Evolutionary conservation across 2,888 invertebrate genomes (phyloP), one percentile per base, ranked within the genome.

Genomic region (Stictocephala bisonia): DNA sequence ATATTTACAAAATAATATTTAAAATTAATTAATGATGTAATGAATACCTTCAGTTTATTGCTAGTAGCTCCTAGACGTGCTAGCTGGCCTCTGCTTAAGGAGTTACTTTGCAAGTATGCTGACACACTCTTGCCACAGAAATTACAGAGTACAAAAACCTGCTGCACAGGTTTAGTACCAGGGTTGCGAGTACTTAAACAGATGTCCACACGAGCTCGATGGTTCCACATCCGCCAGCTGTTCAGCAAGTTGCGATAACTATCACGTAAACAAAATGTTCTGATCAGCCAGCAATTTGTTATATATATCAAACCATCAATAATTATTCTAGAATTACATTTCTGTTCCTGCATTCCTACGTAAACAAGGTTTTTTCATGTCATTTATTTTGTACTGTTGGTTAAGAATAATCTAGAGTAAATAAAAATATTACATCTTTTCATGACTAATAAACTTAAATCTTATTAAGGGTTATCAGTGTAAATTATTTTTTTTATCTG

Each of bases 71-170:
- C 90, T 78, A 90, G 85, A 77, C 91, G 83, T 66, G 88, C 86
- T 80, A 87, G 87, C 24, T 87, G 86, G 71, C 84, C 88, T 71
- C 87, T 84, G 50, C 87, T 87, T 77, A 90, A 86, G 79, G 87
- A 88, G 77, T 87, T 86, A n/a, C 90, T 91, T 79, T 92, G 89
- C 84, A 93, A 88, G 58, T 87, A 89, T 75, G 93, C 91, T 0
- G 94, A 93, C 78, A 97, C 93, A 76, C 94, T 93, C 86, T 97
- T 97, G 66, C 96, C 95, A 86, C 97, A 98, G 86, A 95, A 98
- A 82, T 94, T 95, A 85, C 98, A 98, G 3, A 95, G 92, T 72
- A 97, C 90, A 82, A 90, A 93, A 35, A 94, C 91, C 80, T 89
- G 90, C 78, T 88, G 88, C 0, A 87, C 84, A 2, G 87, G 86